Base-by-base conservation (phyloP, 2,113 vertebrate species). In the Setophaga petechia region DNA sequence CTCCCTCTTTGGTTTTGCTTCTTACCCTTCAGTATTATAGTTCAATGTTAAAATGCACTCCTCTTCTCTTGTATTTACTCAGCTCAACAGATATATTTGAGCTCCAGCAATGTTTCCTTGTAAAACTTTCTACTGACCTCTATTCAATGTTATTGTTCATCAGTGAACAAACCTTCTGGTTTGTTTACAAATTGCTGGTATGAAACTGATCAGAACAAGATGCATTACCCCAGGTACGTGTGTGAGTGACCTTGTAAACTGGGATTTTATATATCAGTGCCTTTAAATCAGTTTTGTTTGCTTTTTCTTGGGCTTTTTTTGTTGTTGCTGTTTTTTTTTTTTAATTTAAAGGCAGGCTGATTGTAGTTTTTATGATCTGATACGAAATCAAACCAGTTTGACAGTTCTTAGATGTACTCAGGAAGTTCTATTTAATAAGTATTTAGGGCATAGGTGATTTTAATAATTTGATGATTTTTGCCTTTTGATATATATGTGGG, bases 21-120 rank as follows among this genome's bases (percentile, higher is more conserved):
- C 86, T 92, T 86, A 93, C 68, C 88, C 88, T 96, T 95, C 90
- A 94, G 11, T 94, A 87, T 96, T 95, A 57, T 49, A 90, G 94
- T 91, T 96, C 91, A 95, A 85, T 97, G 93, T 94, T 96, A 94
- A 76, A 92, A 93, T 52, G 31, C 49, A 33, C 73, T 93, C 73
- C 22, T 93, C 59, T 88, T 25, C 76, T 37, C 81, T 81, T 79
- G 22, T 87, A 67, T 94, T 90, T 96, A 73, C 65, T 92, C 71
- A 95, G 52, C 35, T 35, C 41, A 82, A 69, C 31, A 74, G 75
- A 76, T 62, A 39, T 15, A 58, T 87, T 90, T 88, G 75, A 94
- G 43, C 27, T 94, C 19, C 71, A 73, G 67, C 84, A 95, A 9
- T 90, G 52, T 84, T 93, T 77, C 59, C 27, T 59, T 81, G 49